These are phyloP conservation scores for Mizuhopecten yessoensis DNA, from an alignment of 1,140 invertebrate genomes.

Conservation along the genomic window DNA sequence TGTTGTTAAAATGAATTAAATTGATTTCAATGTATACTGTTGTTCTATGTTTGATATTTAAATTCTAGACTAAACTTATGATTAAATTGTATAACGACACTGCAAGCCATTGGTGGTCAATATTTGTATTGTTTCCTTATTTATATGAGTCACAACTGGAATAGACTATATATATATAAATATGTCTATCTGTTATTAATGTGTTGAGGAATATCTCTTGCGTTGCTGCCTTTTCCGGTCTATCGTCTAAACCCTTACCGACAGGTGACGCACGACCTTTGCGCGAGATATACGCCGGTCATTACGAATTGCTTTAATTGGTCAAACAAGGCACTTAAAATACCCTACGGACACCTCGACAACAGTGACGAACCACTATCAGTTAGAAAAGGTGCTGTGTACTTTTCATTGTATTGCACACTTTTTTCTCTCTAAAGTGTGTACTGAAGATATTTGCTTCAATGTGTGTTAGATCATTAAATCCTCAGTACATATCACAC, in stretches of 20 bases:
- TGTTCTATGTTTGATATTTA: neutral
- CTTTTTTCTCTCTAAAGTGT: too few relatives aligned
- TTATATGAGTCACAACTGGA: too few relatives aligned
- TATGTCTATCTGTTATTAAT: too few relatives aligned
- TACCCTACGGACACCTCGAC: neutral
- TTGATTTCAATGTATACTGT: slow-evolving; percentile 35
- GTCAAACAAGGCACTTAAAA: neutral
- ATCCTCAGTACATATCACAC: too few relatives aligned
- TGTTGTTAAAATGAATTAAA: slow-evolving; percentile 29
- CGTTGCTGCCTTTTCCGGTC: neutral
- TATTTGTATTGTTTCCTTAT: neutral
- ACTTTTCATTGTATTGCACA: neutral
- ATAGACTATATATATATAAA: neutral
- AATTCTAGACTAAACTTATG: neutral
- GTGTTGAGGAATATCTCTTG: neutral
- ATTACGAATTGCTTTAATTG: neutral
- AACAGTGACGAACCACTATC: slow-evolving; percentile 1
- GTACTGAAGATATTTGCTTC: too few relatives aligned
- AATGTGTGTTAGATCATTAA: too few relatives aligned
- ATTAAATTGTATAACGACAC: neutral
- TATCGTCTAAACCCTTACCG: neutral
- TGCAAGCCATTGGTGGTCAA: neutral
- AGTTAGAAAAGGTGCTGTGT: neutral
- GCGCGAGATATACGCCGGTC: neutral
- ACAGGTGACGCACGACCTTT: neutral